Evolutionary conservation across 2,888 invertebrate genomes (phyloP), one percentile per base, ranked within the genome.

Genomic region (Habroteleia sp.): DNA sequence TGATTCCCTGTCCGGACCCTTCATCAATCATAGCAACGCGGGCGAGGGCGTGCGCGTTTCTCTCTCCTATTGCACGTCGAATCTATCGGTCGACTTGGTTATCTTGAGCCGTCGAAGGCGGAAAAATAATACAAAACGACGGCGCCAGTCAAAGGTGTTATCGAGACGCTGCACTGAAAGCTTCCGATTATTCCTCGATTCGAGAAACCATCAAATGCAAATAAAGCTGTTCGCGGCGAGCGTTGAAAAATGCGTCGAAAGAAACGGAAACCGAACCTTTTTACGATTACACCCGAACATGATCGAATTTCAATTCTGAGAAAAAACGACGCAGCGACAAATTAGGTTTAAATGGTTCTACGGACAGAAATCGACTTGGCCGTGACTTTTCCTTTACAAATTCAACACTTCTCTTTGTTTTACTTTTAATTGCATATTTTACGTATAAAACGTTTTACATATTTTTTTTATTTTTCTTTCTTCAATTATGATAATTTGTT

Each of bases 11-110:
- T 63, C 77, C 74, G 80, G 77, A 79, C 78, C 77, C 65, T 72
- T 72, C 81, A 83, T 84, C 83, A 80, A 84, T 84, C 84, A 84
- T 84, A 84, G 76, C 79, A 77, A 74, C 76, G 4, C 3, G 7
- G 27, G 27, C 1, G 27, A 1, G 20, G 20, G 6, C 50, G 68
- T 2, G 29, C 48, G 20, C 31, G 20, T 14, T 27, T 37, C 17
- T 6, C 10, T 10, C 60, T 75, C 44, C 58, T 69, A 68, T 68
- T 69, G 63, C 68, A 6, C 20, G 35, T 23, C 33, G 8, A 41
- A 44, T 50, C 39, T 16, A 31, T 10, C 48, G 25, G 23, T 23
- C 17, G 31, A 17, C 27, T 42, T 33, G 11, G 37, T 39, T 25
- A 29, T 58, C 50, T 48, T 35, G 41, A 27, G n/a, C 10, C 11